Base-by-base conservation (phyloP, 2,888 invertebrate genomes). In the Antheraea assamensis region DNA sequence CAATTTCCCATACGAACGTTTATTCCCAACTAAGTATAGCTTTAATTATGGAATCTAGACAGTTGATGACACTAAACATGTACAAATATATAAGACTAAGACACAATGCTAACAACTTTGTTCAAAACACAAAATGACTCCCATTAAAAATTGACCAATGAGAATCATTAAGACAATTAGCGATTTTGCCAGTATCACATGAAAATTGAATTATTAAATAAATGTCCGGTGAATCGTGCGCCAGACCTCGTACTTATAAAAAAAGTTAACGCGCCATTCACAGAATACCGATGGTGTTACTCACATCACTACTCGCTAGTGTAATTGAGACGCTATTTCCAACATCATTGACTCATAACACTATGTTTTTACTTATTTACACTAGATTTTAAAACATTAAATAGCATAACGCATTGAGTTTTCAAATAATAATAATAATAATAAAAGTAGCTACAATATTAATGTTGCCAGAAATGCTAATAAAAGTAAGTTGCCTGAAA, bases 271-370 rank as follows among this genome's bases (percentile, higher is more conserved):
- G 27, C 55, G 58, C 58, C 35, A 71, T 31, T 79, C 77, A 78
- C 74, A 74, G 77, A 80, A 86, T 86, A 78, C 83, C 82, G 74
- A 75, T 72, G 73, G 74, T 72, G 77, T 85, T 85, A 84, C 80
- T 87, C 86, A 87, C 81, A 76, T 74, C 72, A 74, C 74, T 35
- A 64, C 68, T 58, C 75, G 73, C 75, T 64, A 76, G 76, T 78
- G 79, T 80, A 83, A 83, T 84, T 84, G 82, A 71, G 31, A 24
- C 27, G 71, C 71, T 66, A 71, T 71, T 73, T 49, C 49, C 21
- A 72, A 70, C 17, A 49, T 71, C 13, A 30, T 15, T 61, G 42
- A 64, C 61, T 66, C 64, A 47, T 42, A n/a, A 30, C 15, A 30
- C 61, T 19, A 64, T 30, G 17, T 64, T 27, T 64, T 17, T 5